Conservation (phyloP, 2,888 invertebrate species). For the Bellardia bayeri region DNA sequence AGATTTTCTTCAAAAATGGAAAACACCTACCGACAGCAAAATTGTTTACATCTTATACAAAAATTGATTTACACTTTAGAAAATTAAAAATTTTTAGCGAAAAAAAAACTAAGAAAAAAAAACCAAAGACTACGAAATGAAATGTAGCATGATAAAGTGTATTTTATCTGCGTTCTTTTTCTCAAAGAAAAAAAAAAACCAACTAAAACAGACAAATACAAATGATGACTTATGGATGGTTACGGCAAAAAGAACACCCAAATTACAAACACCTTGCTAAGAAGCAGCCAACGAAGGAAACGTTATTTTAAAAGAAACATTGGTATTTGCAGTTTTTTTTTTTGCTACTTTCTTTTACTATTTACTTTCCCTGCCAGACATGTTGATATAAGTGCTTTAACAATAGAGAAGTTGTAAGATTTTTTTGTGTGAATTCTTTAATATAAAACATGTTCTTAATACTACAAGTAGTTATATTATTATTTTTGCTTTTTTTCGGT, state of each 20-base stretch:
- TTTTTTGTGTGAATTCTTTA: constrained; percentile 40
- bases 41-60: constrained; percentile 33
- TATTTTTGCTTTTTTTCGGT: background rate
- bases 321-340: background rate
- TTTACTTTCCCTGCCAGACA: constrained; percentile 48
- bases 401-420: constrained; percentile 32
- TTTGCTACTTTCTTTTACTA: constrained; percentile 12
- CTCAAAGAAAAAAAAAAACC: constrained; percentile 9
- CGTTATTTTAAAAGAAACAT: background rate
- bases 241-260: constrained; percentile 14
- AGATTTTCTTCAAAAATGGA: constrained; percentile 9
- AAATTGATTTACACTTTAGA: constrained; percentile 70
- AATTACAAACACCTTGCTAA: constrained; percentile 26
- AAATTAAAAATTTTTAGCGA: constrained; percentile 60
- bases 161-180: background rate
- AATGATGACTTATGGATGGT: constrained; percentile 63
- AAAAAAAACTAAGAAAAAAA: background rate
- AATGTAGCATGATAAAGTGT: constrained; percentile 58
- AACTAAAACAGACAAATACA: constrained; percentile 46
- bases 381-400: constrained; percentile 58
- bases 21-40: constrained; percentile 42
- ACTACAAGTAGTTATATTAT: constrained; percentile 28
- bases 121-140: constrained; percentile 8
- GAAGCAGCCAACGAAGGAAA: background rate
- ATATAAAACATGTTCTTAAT: constrained; percentile 62